These are phyloP conservation scores for Myotis planiceps DNA, from an alignment of 2,797 vertebrate genomes.

Conservation along the genomic window DNA sequence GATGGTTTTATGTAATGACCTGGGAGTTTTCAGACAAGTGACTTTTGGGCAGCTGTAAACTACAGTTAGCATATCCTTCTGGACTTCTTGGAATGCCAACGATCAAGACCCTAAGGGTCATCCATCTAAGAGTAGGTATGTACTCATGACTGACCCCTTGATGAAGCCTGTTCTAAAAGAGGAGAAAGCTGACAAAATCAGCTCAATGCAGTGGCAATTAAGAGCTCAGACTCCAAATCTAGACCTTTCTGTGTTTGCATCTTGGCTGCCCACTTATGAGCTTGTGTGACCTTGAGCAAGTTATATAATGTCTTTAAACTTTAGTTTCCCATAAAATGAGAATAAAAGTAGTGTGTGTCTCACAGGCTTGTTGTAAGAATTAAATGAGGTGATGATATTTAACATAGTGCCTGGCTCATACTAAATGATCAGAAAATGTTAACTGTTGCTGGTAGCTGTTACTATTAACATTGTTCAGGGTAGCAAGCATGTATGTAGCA, in stretches of 20 bases:
- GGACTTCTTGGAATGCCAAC: background rate
- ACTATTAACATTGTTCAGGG: background rate
- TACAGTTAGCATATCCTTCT: background rate
- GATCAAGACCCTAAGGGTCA: background rate
- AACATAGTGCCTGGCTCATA: background rate
- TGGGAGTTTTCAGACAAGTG: conserved; percentile 31
- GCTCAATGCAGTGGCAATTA: background rate
- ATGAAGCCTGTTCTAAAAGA: background rate
- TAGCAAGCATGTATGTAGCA: background rate
- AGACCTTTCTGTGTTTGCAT: background rate
- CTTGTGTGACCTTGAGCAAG: background rate
- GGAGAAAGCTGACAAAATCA: background rate
- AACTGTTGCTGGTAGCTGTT: background rate
- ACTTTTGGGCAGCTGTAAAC: conserved; percentile 37
- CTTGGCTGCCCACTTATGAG: background rate
- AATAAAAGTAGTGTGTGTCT: conserved; percentile 40
- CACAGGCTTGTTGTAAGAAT: conserved; percentile 36
- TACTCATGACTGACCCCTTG: background rate
- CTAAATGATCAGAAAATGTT: conserved; percentile 20
- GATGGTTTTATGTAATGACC: conserved; percentile 42
- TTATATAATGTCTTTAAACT: conserved; percentile 34
- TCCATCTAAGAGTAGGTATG: background rate
- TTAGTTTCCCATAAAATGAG: conserved; percentile 32
- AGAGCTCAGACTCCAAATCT: background rate
- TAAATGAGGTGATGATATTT: conserved; percentile 15